These are phyloP conservation scores for Tyrannus savana DNA, from an alignment of 2,113 vertebrate species.

Conservation along the genomic window DNA sequence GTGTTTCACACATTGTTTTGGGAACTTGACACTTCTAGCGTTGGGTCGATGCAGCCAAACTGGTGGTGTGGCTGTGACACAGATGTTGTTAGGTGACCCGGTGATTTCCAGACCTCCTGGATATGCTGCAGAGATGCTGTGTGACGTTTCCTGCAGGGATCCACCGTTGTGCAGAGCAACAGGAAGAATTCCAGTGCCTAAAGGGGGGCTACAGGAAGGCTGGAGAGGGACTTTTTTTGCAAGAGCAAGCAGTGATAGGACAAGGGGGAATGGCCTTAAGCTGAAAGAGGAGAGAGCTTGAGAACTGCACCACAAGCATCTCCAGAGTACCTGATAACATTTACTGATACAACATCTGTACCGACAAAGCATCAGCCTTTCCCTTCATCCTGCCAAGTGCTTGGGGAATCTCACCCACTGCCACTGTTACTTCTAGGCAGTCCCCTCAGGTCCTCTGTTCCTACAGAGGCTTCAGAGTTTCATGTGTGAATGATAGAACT, in stretches of 20 bases:
- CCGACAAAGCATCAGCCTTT: neutral
- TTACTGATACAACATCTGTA: neutral
- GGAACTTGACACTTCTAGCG: neutral
- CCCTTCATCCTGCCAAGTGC: neutral
- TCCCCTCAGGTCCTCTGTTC: no score
- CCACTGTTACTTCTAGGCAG: neutral
- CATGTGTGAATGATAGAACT: no score
- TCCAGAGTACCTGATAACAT: neutral
- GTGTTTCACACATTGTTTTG: rapidly evolving
- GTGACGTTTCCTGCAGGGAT: neutral
- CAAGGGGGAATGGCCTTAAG: neutral
- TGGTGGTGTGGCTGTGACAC: rapidly evolving
- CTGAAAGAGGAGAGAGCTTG: neutral
- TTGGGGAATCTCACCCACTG: neutral
- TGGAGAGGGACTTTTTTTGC: neutral
- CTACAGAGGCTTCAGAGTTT: no score
- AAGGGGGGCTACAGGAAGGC: neutral
- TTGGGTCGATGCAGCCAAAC: neutral
- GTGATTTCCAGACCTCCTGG: neutral
- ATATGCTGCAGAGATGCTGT: neutral
- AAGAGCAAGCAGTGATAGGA: no score
- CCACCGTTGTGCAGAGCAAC: neutral
- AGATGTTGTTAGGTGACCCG: neutral
- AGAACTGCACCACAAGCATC: neutral
- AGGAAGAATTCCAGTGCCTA: neutral